A percentile compares a stretch with the other conserved stretches of the same genome.
phyloP scores from a whole-genome alignment of 2,888 invertebrate genomes.

The Dynastes tityus region DNA sequence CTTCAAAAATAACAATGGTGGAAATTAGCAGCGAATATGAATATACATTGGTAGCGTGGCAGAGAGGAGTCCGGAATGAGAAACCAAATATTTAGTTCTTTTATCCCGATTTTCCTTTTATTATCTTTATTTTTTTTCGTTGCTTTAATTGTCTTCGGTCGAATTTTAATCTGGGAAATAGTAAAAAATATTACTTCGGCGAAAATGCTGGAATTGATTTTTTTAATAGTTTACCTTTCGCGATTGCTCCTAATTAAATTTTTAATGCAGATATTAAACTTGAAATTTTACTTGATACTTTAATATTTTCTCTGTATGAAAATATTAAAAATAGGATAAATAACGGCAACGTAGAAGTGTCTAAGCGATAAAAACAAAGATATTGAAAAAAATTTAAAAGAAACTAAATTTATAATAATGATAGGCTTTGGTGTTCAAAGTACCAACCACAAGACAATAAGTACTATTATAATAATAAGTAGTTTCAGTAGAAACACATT shows the following conservation, averaged over 20 bases:
- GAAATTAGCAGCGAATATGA: conserved; percentile 63
- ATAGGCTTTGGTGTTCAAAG: too few relatives aligned
- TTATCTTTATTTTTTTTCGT: background rate
- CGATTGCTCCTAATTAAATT: background rate
- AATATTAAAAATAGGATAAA: background rate
- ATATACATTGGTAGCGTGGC: conserved; percentile 51
- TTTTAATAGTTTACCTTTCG: background rate
- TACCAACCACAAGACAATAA: too few relatives aligned
- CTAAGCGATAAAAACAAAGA: background rate
- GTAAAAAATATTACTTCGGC: background rate
- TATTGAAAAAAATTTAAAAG: background rate
- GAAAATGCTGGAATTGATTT: conserved; percentile 1
- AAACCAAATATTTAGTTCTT: conserved; percentile 34
- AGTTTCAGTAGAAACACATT: too few relatives aligned
- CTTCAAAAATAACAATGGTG: conserved; percentile 65
- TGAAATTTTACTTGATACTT: background rate
- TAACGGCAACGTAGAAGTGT: background rate
- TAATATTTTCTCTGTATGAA: background rate
- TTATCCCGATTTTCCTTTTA: background rate
- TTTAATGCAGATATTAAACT: background rate
- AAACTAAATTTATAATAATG: too few relatives aligned
- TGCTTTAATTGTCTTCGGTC: conserved; percentile 27
- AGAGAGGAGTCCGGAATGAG: conserved; percentile 13
- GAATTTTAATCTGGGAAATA: conserved; percentile 35
- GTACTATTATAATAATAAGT: too few relatives aligned